These are phyloP conservation scores for Rissa tridactyla DNA, from an alignment of 2,113 vertebrate species.

Conservation along the genomic window DNA sequence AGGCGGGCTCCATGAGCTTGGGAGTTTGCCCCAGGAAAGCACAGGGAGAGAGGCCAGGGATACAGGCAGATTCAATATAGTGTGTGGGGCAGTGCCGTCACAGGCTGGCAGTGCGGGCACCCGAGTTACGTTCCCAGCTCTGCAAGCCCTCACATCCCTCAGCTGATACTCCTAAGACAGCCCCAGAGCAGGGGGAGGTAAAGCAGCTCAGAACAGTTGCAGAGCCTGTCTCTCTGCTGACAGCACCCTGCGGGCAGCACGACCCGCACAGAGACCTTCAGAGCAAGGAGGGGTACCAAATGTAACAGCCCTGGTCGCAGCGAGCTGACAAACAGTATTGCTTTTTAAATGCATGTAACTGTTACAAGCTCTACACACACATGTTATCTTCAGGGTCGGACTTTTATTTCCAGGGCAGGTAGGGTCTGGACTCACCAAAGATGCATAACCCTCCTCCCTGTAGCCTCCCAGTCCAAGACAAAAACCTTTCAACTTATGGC, in stretches of 20 bases:
- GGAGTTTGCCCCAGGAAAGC: neutral
- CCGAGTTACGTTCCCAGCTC: neutral
- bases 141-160: neutral
- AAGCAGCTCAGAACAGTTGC: neutral
- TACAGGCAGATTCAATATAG: neutral
- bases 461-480: neutral
- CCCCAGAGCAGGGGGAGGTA: neutral
- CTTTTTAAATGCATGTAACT: neutral
- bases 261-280: neutral
- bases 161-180: neutral
- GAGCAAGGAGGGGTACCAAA: neutral
- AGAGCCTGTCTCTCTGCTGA: neutral
- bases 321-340: neutral
- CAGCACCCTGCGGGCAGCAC: neutral
- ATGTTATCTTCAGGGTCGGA: neutral
- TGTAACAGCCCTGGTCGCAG: neutral
- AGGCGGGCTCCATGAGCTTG: neutral
- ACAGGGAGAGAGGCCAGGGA: neutral
- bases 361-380: neutral
- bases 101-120: neutral
- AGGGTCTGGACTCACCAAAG: neutral
- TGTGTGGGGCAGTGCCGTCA: accelerated
- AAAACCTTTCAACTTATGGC: neutral
- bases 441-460: neutral
- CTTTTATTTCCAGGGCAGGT: neutral